Base-by-base conservation (phyloP, 2,888 invertebrate species). In the Dynastes hyllus region DNA sequence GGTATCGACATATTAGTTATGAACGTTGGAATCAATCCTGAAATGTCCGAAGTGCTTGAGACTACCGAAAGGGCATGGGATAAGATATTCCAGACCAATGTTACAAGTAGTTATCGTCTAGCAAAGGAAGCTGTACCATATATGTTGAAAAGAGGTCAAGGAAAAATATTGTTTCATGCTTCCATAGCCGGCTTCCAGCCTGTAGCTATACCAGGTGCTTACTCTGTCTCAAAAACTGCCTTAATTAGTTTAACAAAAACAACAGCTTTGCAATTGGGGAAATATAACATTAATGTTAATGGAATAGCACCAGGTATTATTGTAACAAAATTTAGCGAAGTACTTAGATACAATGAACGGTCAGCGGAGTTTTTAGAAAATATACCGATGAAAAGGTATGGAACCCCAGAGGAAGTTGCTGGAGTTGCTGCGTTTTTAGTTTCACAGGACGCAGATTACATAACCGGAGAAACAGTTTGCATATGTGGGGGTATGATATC, bases 61-160 rank as follows among this genome's bases (percentile, higher is more conserved):
- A 94, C 94, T 78, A 91, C 94, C n/a, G 97, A 97, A 89, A 89
- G 91, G 69, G 92, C 93, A 0, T 98, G 98, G 98, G 97, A 98
- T 88, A 98, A 98, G 92, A 96, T 98, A 86, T 98, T 99, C 89
- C 98, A 98, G 80, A 92, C 95, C 0, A 99, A 99, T 90, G 96
- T 99, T 0, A 99, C 98, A 90, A 91, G 95, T 76, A 93, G 97
- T 0, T 98, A 94, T 91, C 89, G 97, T 81, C 88, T 99, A 70
- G 95, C 97, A 16, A 95, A 98, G 90, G 96, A 97, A 90, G 94
- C 94, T 8, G 90, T 96, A 61, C 97, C 98, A 0, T 92, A 94
- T 86, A 90, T 99, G 80, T 90, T 93, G 78, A 92, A 95, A 87
- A 92, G 95, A 85, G 94, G 95, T 79, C 94, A 94, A 50, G 96